Conservation (phyloP, 1,140 invertebrate species). For the Monomorium pharaonis region DNA sequence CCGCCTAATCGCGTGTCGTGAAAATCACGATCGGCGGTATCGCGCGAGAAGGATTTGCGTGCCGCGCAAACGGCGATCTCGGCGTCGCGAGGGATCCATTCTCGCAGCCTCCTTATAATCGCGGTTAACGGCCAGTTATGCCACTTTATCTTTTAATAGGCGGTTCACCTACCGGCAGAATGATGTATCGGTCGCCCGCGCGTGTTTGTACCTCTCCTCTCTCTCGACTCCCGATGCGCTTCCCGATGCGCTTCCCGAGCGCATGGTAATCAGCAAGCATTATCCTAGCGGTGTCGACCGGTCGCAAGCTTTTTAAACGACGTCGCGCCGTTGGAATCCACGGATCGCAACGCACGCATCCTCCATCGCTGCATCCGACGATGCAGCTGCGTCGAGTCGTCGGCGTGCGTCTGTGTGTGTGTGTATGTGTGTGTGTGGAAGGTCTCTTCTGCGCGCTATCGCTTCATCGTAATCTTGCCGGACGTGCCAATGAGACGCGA, state of each 20-base stretch:
- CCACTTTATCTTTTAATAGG: constrained; percentile 9
- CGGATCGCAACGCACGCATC: constrained; percentile 33
- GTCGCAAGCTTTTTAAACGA: constrained; percentile 35
- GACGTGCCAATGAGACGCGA: constrained; percentile 7
- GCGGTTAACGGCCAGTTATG: background rate
- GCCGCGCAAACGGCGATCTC: background rate
- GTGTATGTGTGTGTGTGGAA: no score
- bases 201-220: background rate
- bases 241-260: background rate
- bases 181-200: constrained; percentile 28
- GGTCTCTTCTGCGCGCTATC: constrained; percentile 5
- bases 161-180: background rate
- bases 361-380: background rate
- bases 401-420: background rate
- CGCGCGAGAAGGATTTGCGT: background rate
- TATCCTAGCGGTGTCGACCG: constrained; percentile 7
- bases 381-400: constrained; percentile 23
- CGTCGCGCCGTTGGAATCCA: constrained; percentile 35
- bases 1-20: constrained; percentile 17
- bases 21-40: constrained; percentile 25
- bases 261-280: background rate
- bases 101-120: background rate
- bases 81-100: background rate
- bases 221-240: no score
- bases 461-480: constrained; percentile 32